phyloP scores from a whole-genome alignment of 2,888 invertebrate genomes.

The Cosmia pyralina region DNA sequence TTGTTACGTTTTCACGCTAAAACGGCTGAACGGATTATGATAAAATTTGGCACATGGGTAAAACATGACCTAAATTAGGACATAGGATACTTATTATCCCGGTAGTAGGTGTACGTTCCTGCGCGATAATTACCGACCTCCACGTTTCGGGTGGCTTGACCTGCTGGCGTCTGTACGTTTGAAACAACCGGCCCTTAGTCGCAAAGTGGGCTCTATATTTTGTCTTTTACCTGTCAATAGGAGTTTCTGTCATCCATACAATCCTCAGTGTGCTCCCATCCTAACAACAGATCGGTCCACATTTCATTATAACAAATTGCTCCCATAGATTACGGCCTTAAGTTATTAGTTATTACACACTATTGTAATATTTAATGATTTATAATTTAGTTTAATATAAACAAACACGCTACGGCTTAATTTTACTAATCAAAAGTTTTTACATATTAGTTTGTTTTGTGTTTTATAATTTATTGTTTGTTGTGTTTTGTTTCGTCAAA shows the following conservation, averaged over 20 bases:
- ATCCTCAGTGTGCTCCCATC: conserved; percentile 25
- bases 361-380: conserved; percentile 59
- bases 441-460: conserved; percentile 2
- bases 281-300: conserved; percentile 39
- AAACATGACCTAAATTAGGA: too few relatives aligned
- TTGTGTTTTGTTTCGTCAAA: background rate
- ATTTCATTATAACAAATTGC: conserved; percentile 56
- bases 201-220: too few relatives aligned
- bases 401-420: conserved; percentile 53
- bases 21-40: too few relatives aligned
- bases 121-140: too few relatives aligned
- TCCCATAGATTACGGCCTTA: conserved; percentile 58
- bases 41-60: too few relatives aligned
- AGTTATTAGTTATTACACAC: conserved; percentile 53
- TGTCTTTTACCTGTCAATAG: background rate
- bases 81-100: too few relatives aligned
- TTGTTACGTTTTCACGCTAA: too few relatives aligned
- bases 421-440: conserved; percentile 21
- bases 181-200: too few relatives aligned
- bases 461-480: background rate
- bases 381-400: conserved; percentile 56
- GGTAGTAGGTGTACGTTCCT: too few relatives aligned
- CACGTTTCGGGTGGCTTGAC: too few relatives aligned
- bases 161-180: too few relatives aligned
- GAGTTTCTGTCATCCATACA: background rate